Evolutionary conservation across 2,888 invertebrate species (phyloP).

Genomic region (Tipula confusa): DNA sequence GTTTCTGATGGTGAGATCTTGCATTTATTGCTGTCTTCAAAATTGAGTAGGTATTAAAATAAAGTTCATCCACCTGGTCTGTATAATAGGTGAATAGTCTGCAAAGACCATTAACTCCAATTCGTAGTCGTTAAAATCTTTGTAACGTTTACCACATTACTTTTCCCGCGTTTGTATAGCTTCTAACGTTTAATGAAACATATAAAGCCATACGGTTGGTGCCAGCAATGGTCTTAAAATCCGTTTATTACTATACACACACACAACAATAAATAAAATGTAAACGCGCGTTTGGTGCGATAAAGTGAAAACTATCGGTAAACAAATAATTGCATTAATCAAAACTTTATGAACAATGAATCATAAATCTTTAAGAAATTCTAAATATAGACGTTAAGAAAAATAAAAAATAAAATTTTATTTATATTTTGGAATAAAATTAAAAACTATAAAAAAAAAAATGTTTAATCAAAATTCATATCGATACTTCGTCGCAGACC

Average conservation of each 20-base stretch:
- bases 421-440: slow-evolving; percentile 20
- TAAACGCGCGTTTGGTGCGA: background rate
- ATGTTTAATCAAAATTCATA: background rate
- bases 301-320: background rate
- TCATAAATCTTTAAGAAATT: slow-evolving; percentile 7
- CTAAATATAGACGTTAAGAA: slow-evolving; percentile 32
- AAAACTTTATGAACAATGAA: background rate
- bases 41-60: too few relatives aligned
- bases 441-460: background rate
- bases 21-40: too few relatives aligned
- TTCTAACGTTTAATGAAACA: too few relatives aligned
- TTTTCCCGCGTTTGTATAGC: too few relatives aligned
- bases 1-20: too few relatives aligned
- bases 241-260: background rate
- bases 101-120: too few relatives aligned
- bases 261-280: background rate
- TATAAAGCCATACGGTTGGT: too few relatives aligned
- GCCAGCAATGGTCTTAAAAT: too few relatives aligned
- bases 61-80: too few relatives aligned
- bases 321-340: slow-evolving; percentile 12
- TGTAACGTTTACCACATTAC: too few relatives aligned
- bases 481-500: background rate
- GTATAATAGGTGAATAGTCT: too few relatives aligned
- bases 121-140: too few relatives aligned
- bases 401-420: background rate